Evolutionary conservation across 2,797 vertebrate genomes (phyloP), one percentile per base, ranked within the genome.

Genomic region (Glossophaga mutica): DNA sequence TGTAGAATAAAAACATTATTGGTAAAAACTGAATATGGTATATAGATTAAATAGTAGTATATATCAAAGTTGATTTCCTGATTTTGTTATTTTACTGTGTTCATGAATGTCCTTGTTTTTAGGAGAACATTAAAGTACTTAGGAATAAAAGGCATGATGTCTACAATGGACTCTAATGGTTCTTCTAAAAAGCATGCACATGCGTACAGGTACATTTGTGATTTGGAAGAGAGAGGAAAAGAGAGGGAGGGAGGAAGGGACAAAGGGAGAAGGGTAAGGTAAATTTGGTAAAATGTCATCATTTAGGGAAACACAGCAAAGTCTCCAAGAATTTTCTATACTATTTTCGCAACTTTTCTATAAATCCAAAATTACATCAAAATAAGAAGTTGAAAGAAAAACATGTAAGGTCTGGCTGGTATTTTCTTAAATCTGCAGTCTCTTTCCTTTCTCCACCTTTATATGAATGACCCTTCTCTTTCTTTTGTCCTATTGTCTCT

Each of bases 331-430:
- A 71, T 92, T 74, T 95, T 84, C 89, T 83, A 62, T 52, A 37
- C 29, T 74, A 86, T 78, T 92, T 62, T 81, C 67, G 65, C 2
- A 95, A 92, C 19, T 77, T 95, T 92, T n/a, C 24, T 44, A 11
- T 76, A 85, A 94, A 87, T 70, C 3, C 84, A 22, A 94, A 94
- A 92, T 91, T 57, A 73, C 21, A 73, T 57, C 34, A 95, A 94
- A 96, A 50, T 50, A 88, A 95, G 32, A 57, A 94, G 67, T 32
- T 87, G 68, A 82, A 89, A 88, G 68, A 90, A 96, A 84, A 90
- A 59, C 12, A 87, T 29, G 15, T 44, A 78, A 83, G 74, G 68
- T 52, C 62, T 48, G 18, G 5, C 62, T 48, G 18, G 5, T 59
- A 71, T 81, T 88, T 88, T 93, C 57, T 76, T 67, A 82, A 87